A percentile compares a stretch with the other conserved stretches of the same genome.
phyloP scores from a whole-genome alignment of 2,888 invertebrate species.

The Eupithecia centaureata region DNA sequence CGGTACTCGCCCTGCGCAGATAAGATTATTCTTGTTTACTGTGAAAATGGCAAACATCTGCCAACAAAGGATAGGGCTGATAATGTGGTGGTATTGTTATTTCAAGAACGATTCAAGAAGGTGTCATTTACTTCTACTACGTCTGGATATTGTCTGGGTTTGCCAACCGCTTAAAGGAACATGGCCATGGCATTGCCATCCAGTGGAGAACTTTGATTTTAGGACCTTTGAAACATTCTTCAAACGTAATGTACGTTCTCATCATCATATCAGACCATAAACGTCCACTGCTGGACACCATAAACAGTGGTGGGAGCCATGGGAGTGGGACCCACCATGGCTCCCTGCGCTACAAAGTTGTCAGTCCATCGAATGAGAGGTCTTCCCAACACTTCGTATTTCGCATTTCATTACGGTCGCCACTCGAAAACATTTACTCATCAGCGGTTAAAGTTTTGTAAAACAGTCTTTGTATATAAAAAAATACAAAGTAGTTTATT shows the following conservation, averaged over 20 bases:
- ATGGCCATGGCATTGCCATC: no score
- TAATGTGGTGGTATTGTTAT: slow-evolving; percentile 11
- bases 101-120: slow-evolving; percentile 4
- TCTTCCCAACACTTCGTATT: no score
- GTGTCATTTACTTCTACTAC: neutral
- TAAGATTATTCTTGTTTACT: slow-evolving; percentile 29
- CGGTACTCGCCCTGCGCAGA: slow-evolving; percentile 28
- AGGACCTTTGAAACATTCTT: no score
- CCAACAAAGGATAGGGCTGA: slow-evolving; percentile 26
- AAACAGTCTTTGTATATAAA: no score
- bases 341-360: no score
- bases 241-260: neutral
- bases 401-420: no score
- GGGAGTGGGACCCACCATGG: no score
- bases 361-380: no score
- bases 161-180: neutral
- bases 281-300: neutral
- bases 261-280: neutral
- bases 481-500: no score
- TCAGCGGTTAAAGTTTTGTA: no score
- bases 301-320: no score
- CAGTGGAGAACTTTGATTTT: neutral
- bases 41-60: slow-evolving; percentile 38
- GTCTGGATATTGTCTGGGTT: neutral
- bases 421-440: no score